Conservation (phyloP, 2,113 vertebrate genomes). For the Paralichthys olivaceus region DNA sequence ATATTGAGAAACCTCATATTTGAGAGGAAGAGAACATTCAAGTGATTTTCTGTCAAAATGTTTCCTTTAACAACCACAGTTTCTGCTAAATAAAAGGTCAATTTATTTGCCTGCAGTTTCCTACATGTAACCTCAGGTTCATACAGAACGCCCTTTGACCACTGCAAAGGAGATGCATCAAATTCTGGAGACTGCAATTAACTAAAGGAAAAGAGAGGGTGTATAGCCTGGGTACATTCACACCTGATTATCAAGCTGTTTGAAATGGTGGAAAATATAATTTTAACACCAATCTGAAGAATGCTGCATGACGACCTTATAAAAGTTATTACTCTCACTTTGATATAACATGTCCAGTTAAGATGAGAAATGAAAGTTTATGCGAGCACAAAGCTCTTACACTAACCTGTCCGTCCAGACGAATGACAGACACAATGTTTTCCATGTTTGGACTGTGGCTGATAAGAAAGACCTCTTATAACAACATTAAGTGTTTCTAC, state of each 20-base stretch:
- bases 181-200: neutral
- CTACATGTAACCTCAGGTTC: neutral
- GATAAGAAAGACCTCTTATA: neutral
- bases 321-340: neutral
- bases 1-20: too few relatives aligned
- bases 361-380: neutral
- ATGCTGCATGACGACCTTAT: neutral
- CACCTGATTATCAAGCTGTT: neutral
- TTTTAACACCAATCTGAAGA: neutral
- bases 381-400: too few relatives aligned
- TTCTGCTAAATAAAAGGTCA: neutral
- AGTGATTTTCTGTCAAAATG: neutral
- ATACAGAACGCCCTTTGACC: neutral
- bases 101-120: neutral
- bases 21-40: neutral
- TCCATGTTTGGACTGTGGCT: neutral
- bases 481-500: too few relatives aligned
- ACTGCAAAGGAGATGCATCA: neutral
- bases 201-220: neutral
- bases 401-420: too few relatives aligned
- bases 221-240: too few relatives aligned
- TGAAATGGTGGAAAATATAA: neutral
- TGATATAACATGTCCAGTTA: too few relatives aligned
- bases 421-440: neutral
- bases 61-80: neutral